Base-by-base conservation (phyloP, 2,113 vertebrate species). In the Anguilla japonica region DNA sequence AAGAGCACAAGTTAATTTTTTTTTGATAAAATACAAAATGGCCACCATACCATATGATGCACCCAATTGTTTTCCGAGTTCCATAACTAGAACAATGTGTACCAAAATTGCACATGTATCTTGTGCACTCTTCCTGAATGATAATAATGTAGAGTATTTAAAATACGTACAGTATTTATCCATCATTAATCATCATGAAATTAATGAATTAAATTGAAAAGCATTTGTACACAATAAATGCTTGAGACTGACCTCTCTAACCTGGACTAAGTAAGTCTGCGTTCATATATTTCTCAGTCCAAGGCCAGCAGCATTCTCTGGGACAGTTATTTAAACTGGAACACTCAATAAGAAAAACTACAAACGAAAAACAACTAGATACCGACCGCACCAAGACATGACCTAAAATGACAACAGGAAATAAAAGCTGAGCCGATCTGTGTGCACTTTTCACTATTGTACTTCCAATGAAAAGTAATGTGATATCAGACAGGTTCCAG, bases 401-500 rank as follows among this genome's bases (percentile, higher is more conserved):
- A 75, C 71, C 71, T 34, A 75, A 75, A 75, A 75, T 75, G 71
- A 34, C 9, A 75, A 43, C 40, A 81, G 41, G 80, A 81, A 75
- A 75, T 75, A 75, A 75, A 34, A 34, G 29, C 71, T 29, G 22
- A 34, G 26, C 26, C 8, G 20, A 75, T 75, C 71, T 14, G 26
- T 16, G 40, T 41, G 80, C 80, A 22, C 14, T 81, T 22, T 18
- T 56, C 41, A 26, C 82, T 50, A 56, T 53, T 75, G 46, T 50
- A 83, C 82, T 60, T 94, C 95, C 95, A 95, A 94, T 95, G 95
- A 94, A 96, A 94, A 96, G 95, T 96, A 94, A 95, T 96, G 94
- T 96, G 96, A 96, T 96, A 96, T 96, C 94, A 95, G 95, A 96
- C 96, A 96, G 93, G 92, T 95, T 95, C 95, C 95, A 96, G 95